Evolutionary conservation across 35 echinoderm and acorn worm genomes (phyloP).

Genomic region (Hemicentrotus pulcherrimus): DNA sequence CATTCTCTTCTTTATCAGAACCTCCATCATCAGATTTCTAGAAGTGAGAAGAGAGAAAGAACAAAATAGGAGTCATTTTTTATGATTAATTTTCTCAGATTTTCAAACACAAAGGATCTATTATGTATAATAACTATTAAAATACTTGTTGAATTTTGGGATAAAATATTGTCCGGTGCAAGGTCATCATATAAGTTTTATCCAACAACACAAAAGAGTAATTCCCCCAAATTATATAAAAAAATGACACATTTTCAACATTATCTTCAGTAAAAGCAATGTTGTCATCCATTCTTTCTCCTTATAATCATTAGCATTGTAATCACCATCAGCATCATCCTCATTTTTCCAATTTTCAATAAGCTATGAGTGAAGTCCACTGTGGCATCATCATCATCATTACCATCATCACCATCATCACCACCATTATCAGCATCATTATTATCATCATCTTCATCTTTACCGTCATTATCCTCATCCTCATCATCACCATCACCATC

Average conservation of each 20-base stretch:
- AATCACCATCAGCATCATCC: conserved; percentile 5
- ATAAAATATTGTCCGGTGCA: too few relatives aligned
- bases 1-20: not conserved
- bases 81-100: too few relatives aligned
- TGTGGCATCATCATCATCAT: not conserved
- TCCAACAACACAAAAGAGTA: too few relatives aligned
- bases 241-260: not conserved
- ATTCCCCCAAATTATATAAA: too few relatives aligned
- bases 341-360: too few relatives aligned
- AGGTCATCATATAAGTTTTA: too few relatives aligned
- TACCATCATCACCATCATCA: not conserved
- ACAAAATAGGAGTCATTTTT: not conserved
- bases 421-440: conserved; percentile 25
- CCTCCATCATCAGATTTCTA: not conserved
- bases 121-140: too few relatives aligned
- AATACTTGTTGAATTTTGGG: too few relatives aligned
- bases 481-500: conserved; percentile 22
- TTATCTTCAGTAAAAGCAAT: not conserved
- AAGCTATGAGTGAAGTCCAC: too few relatives aligned
- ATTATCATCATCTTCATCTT: not conserved
- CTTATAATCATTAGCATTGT: not conserved
- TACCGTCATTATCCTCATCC: not conserved
- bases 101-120: too few relatives aligned
- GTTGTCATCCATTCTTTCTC: not conserved
- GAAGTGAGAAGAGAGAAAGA: not conserved